Evolutionary conservation across 2,797 vertebrate species (phyloP).

Genomic region (Streptopelia turtur): DNA sequence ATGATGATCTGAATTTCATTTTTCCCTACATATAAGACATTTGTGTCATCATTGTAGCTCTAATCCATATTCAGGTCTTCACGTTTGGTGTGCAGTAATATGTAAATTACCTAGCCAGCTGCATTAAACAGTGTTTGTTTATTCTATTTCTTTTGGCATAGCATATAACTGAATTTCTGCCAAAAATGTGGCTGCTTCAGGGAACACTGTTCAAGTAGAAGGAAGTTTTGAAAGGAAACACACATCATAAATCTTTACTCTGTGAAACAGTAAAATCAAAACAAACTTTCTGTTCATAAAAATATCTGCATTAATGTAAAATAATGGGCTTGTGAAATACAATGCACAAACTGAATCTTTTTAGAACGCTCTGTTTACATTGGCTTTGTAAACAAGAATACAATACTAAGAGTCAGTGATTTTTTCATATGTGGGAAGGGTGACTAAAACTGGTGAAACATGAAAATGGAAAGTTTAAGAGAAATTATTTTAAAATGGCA

Average conservation of each 20-base stretch:
- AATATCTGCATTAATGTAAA: conserved; percentile 73
- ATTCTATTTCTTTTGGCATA: conserved; percentile 83
- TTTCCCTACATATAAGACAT: conserved; percentile 69
- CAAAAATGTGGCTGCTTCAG: conserved; percentile 80
- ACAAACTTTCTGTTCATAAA: conserved; percentile 77
- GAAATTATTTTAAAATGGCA: conserved; percentile 72
- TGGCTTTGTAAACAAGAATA: conserved; percentile 68
- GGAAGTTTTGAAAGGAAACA: conserved; percentile 80
- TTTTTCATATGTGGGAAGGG: conserved; percentile 49
- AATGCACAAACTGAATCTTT: conserved; percentile 62
- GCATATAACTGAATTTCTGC: conserved; percentile 80
- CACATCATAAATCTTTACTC: conserved; percentile 71
- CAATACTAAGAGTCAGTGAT: conserved; percentile 19
- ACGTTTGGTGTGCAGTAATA: conserved; percentile 79
- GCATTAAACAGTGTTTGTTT: conserved; percentile 81
- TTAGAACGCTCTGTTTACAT: conserved; percentile 33
- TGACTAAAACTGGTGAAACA: conserved; percentile 57
- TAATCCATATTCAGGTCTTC: conserved; percentile 80
- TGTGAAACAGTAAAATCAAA: conserved; percentile 76
- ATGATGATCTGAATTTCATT: conserved; percentile 66
- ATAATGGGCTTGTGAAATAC: conserved; percentile 74
- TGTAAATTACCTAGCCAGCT: conserved; percentile 82
- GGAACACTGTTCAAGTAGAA: conserved; percentile 71
- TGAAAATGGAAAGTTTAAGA: conserved; percentile 71
- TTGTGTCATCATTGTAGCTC: conserved; percentile 71